Evolutionary conservation across 2,113 vertebrate genomes (phyloP).

Genomic region (Hypocryptadius cinnamomeus): DNA sequence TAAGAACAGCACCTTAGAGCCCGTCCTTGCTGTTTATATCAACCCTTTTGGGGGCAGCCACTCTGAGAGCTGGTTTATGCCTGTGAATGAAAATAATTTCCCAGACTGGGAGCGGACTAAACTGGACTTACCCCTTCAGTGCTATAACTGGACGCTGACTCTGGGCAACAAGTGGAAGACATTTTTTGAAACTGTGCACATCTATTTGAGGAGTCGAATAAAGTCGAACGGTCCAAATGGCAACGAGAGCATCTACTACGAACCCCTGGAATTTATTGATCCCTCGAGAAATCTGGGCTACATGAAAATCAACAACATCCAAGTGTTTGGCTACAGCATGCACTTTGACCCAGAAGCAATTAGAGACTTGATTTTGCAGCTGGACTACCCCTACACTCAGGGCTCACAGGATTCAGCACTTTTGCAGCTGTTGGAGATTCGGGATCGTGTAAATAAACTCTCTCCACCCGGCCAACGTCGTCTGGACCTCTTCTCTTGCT

Average conservation of each 20-base stretch:
- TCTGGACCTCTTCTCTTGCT: constrained; percentile 92
- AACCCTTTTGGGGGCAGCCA: constrained; percentile 98
- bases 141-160: constrained; percentile 94
- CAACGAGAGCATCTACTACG: constrained; percentile 89
- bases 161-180: constrained; percentile 98
- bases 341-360: constrained; percentile 97
- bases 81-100: constrained; percentile 85
- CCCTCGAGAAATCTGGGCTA: constrained; percentile 90
- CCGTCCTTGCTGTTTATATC: constrained; percentile 88
- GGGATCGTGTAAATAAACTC: constrained; percentile 92
- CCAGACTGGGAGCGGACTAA: constrained; percentile 94
- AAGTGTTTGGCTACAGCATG: constrained; percentile 99
- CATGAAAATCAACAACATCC: constrained; percentile 98
- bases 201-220: constrained; percentile 92
- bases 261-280: constrained; percentile 88
- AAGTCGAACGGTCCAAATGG: constrained; percentile 75
- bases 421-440: constrained; percentile 90
- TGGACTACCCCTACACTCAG: constrained; percentile 97
- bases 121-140: constrained; percentile 90
- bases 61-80: constrained; percentile 97
- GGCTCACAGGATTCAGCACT: constrained; percentile 94
- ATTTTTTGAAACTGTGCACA: constrained; percentile 96
- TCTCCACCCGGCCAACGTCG: constrained; percentile 88
- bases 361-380: constrained; percentile 91
- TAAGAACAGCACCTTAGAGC: constrained; percentile 97